Base-by-base conservation (phyloP, 2,797 vertebrate species). In the Erethizon dorsatum region DNA sequence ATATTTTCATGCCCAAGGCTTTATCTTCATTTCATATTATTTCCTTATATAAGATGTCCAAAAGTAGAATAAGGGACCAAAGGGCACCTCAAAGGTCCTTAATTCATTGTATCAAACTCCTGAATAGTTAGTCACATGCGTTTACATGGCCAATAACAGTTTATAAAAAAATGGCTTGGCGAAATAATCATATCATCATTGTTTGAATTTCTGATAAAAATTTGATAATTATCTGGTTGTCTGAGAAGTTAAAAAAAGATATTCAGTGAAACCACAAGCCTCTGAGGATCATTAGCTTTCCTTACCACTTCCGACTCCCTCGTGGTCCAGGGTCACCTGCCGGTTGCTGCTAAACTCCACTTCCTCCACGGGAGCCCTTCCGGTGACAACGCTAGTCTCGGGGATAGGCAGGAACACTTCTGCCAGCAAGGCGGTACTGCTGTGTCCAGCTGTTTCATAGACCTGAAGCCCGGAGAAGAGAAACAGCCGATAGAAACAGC, bases 261-360 rank as follows among this genome's bases (percentile, higher is more conserved):
- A 11, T 77, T 90, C 80, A 90, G 12, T 20, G 47, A 61, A 71
- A 93, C 33, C 2, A 0, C 89, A 71, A 97, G 85, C 31, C 28
- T 54, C 6, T 4, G 54, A 91, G 20, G 86, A 73, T 33, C 47
- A 31, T n/a, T 13, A 47, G 54, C 20, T 79, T 61, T 85, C 7
- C 98, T 84, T 98, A 99, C 99, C 99, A 37, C 99, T 99, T 88
- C 99, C 99, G 4, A 99, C 99, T 65, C 99, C 99, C 98, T 99
- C 99, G 0, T 99, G 99, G 98, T 99, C 99, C 94, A 99, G 98
- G 67, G 98, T 98, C 96, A 99, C 99, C 31, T 99, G 99, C 95
- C 99, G 99, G 98, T 99, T 98, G 94, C 99, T 99, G 99, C 99
- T 99, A 79, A 99, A 99, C 98, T 99, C 99, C 78, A 99, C 98